phyloP scores from a whole-genome alignment of 2,113 vertebrate species.

The Lipophrys pholis region DNA sequence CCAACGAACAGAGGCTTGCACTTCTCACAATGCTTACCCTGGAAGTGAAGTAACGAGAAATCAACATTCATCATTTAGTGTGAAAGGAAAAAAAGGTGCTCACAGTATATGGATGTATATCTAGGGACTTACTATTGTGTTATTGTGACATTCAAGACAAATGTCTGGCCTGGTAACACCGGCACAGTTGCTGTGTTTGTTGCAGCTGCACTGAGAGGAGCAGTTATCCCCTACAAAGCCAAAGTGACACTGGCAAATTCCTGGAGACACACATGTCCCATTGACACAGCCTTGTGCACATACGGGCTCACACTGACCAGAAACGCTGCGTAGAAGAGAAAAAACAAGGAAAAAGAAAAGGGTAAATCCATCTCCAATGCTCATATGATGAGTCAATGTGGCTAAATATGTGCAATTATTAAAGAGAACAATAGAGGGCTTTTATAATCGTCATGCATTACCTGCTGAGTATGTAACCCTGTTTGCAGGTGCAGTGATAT shows the following conservation, averaged over 20 bases:
- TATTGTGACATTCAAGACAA: slow-evolving; percentile 90
- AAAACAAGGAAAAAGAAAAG: neutral
- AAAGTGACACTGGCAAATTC: slow-evolving; percentile 91
- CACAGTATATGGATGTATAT: neutral
- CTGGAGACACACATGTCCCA: slow-evolving; percentile 89
- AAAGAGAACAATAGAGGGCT: neutral
- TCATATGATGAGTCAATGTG: neutral
- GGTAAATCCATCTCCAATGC: no score
- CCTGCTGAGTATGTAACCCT: slow-evolving; percentile 91
- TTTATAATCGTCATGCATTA: slow-evolving; percentile 44
- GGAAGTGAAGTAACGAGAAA: slow-evolving; percentile 2
- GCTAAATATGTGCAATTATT: neutral
- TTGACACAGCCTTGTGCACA: slow-evolving; percentile 92
- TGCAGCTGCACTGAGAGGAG: slow-evolving; percentile 91
- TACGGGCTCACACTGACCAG: slow-evolving; percentile 90
- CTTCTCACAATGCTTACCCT: slow-evolving; percentile 92
- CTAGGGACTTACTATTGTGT: slow-evolving; percentile 84
- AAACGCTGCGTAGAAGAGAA: slow-evolving; percentile 70
- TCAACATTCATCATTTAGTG: neutral
- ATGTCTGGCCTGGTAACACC: slow-evolving; percentile 85
- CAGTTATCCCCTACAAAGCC: slow-evolving; percentile 93
- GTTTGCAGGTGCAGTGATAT: slow-evolving; percentile 91
- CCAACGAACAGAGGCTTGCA: slow-evolving; percentile 92
- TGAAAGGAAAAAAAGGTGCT: neutral
- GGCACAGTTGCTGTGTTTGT: slow-evolving; percentile 92